Percentiles rank a stretch among this genome's conserved stretches.
These are phyloP conservation scores for Callithrix jacchus DNA, from an alignment of 2,113 vertebrate species.

Conservation along the genomic window DNA sequence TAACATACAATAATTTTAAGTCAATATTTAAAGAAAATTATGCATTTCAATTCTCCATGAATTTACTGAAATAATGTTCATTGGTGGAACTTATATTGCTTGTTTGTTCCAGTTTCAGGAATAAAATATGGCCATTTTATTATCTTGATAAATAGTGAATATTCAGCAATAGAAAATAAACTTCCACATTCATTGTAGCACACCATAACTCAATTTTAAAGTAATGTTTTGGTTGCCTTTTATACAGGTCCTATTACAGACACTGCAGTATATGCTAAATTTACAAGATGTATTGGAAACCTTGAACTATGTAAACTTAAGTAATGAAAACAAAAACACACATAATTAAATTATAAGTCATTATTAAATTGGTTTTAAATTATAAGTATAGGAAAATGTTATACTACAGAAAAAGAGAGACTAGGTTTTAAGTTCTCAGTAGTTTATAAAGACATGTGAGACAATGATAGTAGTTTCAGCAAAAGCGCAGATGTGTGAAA, in stretches of 20 bases:
- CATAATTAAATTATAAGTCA: neutral
- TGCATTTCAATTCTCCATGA: neutral
- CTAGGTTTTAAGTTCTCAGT: neutral
- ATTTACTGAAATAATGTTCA: neutral
- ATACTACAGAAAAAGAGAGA: neutral
- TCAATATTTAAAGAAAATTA: neutral
- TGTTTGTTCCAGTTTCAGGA: neutral
- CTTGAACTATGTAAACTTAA: neutral
- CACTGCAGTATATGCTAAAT: neutral
- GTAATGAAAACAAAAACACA: neutral
- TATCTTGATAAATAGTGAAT: neutral
- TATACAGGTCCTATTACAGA: neutral
- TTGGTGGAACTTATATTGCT: neutral
- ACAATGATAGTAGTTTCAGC: neutral
- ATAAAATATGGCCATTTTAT: neutral
- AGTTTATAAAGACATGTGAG: neutral
- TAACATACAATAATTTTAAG: neutral
- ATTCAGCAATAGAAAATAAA: neutral
- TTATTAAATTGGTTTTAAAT: neutral
- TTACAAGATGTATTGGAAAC: neutral
- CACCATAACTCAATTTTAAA: neutral
- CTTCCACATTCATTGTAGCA: neutral
- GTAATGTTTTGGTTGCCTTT: neutral
- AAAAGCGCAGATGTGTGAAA: neutral
- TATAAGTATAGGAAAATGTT: neutral